Evolutionary conservation across 1,140 invertebrate genomes (phyloP).

Genomic region (Macrotrachela quadricornifera): DNA sequence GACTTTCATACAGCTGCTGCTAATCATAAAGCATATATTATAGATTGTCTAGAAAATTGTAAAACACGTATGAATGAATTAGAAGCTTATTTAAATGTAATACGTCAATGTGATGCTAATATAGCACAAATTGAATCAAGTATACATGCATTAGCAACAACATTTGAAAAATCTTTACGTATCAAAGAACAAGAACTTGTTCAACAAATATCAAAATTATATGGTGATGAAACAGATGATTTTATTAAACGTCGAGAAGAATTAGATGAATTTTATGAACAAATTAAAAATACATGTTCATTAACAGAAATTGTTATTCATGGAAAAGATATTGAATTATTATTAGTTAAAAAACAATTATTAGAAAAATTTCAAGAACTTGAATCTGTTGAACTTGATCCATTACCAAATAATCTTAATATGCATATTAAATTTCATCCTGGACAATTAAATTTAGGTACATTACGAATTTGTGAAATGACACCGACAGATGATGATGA

Average conservation of each 20-base stretch:
- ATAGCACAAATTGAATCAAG: constrained; percentile 2
- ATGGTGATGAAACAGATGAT: constrained; percentile 25
- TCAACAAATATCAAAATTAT: constrained; percentile 26
- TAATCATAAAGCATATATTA: constrained; percentile 28
- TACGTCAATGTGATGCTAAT: background rate
- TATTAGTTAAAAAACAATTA: constrained; percentile 30
- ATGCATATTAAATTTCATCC: constrained; percentile 23
- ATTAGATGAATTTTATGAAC: constrained; percentile 24
- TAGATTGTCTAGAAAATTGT: constrained; percentile 19
- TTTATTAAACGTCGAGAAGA: constrained; percentile 22
- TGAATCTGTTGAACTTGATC: constrained; percentile 19
- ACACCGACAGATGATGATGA: background rate
- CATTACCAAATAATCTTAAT: constrained; percentile 19
- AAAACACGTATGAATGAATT: constrained; percentile 15
- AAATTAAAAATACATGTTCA: constrained; percentile 28
- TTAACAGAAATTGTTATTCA: constrained; percentile 28
- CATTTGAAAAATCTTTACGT: constrained; percentile 21
- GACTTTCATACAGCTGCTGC: constrained; percentile 27
- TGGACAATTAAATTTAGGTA: constrained; percentile 21
- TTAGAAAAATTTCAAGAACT: constrained; percentile 27
- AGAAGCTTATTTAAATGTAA: background rate
- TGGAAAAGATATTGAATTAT: constrained; percentile 31
- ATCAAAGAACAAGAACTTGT: constrained; percentile 26
- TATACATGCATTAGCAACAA: constrained; percentile 15
- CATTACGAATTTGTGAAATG: background rate